Evolutionary conservation across 2,113 vertebrate genomes (phyloP), one percentile per base, ranked within the genome.

Genomic region (Atractosteus spatula): DNA sequence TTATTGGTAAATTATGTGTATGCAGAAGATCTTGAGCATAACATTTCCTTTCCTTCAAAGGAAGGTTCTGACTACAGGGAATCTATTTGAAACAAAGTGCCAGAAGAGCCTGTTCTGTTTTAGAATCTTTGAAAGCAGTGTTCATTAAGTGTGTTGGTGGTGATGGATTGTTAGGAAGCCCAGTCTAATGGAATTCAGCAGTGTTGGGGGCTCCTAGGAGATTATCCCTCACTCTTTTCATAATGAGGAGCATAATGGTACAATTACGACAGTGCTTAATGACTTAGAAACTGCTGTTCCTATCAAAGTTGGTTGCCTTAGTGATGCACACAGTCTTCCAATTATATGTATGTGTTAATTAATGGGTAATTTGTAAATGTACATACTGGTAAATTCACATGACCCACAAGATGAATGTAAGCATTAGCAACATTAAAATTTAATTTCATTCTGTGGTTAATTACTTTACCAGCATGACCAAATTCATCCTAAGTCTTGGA

Each of bases 231-330:
- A 80, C 83, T 80, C 78, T 84, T 80, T 83, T 79, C 68, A 73
- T 87, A 89, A 89, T 88, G 85, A 89, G 88, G 78, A 74, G 80
- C 77, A 68, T 89, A 89, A 89, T 88, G 78, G 82, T 76, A 77
- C 71, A 75, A 87, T 87, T 87, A 86, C 80, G 76, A 82, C 79
- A 71, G 74, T 78, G 70, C 82, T 82, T 88, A 89, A 86, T 89
- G 86, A 83, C 76, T 85, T 81, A 71, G 76, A 84, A 82, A 81
- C 3, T 77, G 77, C 82, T 81, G 78, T 82, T 81, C 41, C 77
- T 73, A 78, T 77, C 65, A 41, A 71, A 65, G 76, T 51, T 66
- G 74, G 81, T 78, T 72, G 66, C 74, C 73, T 76, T 74, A 73
- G 76, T 73, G 16, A 65, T 67, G 42, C 71, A 70, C 67, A 55